These are phyloP conservation scores for Sylvilagus bachmani DNA, from an alignment of 2,113 vertebrate genomes.

Conservation along the genomic window DNA sequence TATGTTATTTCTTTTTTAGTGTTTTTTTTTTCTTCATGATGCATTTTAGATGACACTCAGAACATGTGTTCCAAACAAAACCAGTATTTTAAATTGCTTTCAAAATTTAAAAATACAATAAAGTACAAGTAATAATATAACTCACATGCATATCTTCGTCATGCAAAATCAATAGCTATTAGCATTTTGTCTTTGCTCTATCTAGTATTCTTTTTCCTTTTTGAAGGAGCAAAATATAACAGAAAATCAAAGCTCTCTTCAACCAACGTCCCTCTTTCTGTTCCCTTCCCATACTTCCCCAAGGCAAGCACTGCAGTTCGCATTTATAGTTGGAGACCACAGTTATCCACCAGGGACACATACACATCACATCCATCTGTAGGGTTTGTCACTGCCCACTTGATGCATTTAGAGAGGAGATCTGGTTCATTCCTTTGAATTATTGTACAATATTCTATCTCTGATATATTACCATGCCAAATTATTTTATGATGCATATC, in stretches of 20 bases:
- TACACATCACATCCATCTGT: no score
- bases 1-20: no score
- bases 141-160: neutral
- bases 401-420: neutral
- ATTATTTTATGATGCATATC: neutral
- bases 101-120: conserved; percentile 49
- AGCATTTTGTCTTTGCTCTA: neutral
- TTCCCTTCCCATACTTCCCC: no score
- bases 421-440: neutral
- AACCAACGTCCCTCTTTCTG: neutral
- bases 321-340: neutral
- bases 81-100: neutral
- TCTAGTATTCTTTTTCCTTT: conserved; percentile 6
- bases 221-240: conserved; percentile 18
- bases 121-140: conserved; percentile 50
- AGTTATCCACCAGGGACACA: rapidly evolving
- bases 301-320: rapidly evolving
- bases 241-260: conserved; percentile 25
- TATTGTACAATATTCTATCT: neutral
- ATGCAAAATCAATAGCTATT: neutral
- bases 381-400: neutral
- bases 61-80: conserved; percentile 53
- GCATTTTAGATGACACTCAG: conserved; percentile 41
- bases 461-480: neutral
- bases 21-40: neutral